Conservation (phyloP, 2,113 vertebrate genomes). For the Deroptyus accipitrinus region DNA sequence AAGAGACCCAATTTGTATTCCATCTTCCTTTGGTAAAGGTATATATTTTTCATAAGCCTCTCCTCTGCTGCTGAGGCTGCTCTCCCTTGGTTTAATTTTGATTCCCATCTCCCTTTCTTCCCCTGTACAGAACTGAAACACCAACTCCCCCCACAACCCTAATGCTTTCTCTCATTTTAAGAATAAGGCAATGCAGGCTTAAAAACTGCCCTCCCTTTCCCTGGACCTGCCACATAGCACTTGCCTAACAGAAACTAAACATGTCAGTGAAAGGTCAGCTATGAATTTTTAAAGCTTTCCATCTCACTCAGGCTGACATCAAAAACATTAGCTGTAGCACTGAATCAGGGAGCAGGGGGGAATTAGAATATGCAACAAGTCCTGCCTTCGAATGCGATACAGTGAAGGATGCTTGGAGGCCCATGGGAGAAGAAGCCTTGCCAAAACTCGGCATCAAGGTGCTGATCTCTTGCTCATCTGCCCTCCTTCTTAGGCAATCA, state of each 20-base stretch:
- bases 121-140: background rate
- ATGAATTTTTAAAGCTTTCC: slow-evolving; percentile 67
- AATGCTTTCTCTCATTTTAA: slow-evolving; percentile 23
- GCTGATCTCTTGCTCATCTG: background rate
- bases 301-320: slow-evolving; percentile 56
- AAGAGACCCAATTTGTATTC: slow-evolving; percentile 73
- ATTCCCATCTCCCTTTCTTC: background rate
- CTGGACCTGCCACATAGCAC: background rate
- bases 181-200: slow-evolving; percentile 28
- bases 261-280: slow-evolving; percentile 59
- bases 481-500: background rate
- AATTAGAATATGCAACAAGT: slow-evolving; percentile 64
- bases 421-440: background rate
- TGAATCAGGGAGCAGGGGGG: slow-evolving; percentile 43
- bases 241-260: slow-evolving; percentile 33
- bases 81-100: slow-evolving; percentile 28
- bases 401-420: background rate
- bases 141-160: background rate
- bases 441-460: background rate
- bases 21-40: slow-evolving; percentile 65
- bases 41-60: slow-evolving; percentile 68
- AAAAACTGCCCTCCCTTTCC: background rate
- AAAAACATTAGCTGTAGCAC: slow-evolving; percentile 59
- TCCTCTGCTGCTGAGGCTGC: slow-evolving; percentile 49
- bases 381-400: background rate